These are phyloP conservation scores for Lordiphosa collinella DNA, from an alignment of 1,140 invertebrate genomes.

Conservation along the genomic window DNA sequence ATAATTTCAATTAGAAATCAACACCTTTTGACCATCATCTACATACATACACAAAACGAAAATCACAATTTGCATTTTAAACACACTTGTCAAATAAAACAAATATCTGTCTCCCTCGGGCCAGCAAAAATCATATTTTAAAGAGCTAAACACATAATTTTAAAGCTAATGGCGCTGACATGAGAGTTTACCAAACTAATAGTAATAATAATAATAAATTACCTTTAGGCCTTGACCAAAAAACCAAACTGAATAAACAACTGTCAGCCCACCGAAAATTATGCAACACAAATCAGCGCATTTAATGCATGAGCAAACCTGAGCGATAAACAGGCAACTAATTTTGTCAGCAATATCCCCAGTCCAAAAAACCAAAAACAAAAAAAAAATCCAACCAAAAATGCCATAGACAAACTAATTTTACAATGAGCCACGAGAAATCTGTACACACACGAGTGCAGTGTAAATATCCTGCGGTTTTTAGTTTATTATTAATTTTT, in stretches of 20 bases:
- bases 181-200: constrained; percentile 14
- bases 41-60: not conserved
- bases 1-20: not conserved
- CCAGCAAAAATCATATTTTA: constrained; percentile 7
- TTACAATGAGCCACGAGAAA: constrained; percentile 40
- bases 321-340: constrained; percentile 54
- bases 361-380: constrained; percentile 5
- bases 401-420: constrained; percentile 49
- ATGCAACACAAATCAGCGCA: constrained; percentile 56
- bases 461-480: constrained; percentile 71
- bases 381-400: constrained; percentile 11
- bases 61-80: constrained; percentile 12
- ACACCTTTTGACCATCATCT: constrained; percentile 3
- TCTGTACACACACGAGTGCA: constrained; percentile 38
- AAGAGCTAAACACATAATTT: constrained; percentile 6
- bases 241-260: constrained; percentile 42
- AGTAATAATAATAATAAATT: constrained; percentile 28
- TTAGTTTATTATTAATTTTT: constrained; percentile 77
- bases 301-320: constrained; percentile 53
- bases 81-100: constrained; percentile 4
- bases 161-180: constrained; percentile 13
- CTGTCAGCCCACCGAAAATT: constrained; percentile 36
- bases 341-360: constrained; percentile 24
- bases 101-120: not conserved
- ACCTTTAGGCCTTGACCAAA: constrained; percentile 7